A percentile compares a stretch with the other conserved stretches of the same genome.
Evolutionary conservation across 2,797 vertebrate genomes (phyloP).

Genomic region (Hydrocynus forskahlii): DNA sequence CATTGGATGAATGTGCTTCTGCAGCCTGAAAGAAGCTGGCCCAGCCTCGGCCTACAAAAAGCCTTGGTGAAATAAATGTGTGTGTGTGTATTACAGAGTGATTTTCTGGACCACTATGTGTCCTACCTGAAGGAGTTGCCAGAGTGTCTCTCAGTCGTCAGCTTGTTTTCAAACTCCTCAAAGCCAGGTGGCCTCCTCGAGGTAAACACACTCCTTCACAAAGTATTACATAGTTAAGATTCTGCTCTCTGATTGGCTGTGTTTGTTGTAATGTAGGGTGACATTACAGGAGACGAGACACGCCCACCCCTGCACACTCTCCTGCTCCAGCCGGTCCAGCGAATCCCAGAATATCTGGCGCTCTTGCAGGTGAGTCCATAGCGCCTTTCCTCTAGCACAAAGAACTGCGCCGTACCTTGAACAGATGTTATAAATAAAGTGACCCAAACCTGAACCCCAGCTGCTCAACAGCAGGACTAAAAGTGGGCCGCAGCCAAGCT

Average conservation of each 20-base stretch:
- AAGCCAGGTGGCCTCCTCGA: conserved; percentile 70
- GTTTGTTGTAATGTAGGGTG: conserved; percentile 64
- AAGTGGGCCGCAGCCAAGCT: too few species aligned
- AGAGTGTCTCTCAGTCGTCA: conserved; percentile 90
- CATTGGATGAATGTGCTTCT: background rate
- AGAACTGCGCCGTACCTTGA: too few species aligned
- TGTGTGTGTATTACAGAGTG: conserved; percentile 78
- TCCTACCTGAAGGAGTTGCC: conserved; percentile 95
- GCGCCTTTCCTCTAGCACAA: too few species aligned
- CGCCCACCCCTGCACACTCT: conserved; percentile 90
- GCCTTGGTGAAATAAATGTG: background rate
- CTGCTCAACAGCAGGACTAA: too few species aligned
- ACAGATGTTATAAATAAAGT: too few species aligned
- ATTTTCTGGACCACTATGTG: conserved; percentile 94
- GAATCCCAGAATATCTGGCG: conserved; percentile 93
- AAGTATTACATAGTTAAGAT: too few species aligned
- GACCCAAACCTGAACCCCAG: too few species aligned
- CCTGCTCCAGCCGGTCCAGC: conserved; percentile 94
- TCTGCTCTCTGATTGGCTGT: background rate
- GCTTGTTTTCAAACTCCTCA: conserved; percentile 73
- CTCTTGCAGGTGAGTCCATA: conserved; percentile 88
- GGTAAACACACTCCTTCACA: conserved; percentile 67
- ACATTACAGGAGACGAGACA: conserved; percentile 85
- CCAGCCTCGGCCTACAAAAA: too few species aligned
- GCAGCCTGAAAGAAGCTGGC: too few species aligned